Percentiles rank a stretch among this genome's conserved stretches.
Evolutionary conservation across 2,113 vertebrate species (phyloP).

Genomic region (Heterocephalus glaber): DNA sequence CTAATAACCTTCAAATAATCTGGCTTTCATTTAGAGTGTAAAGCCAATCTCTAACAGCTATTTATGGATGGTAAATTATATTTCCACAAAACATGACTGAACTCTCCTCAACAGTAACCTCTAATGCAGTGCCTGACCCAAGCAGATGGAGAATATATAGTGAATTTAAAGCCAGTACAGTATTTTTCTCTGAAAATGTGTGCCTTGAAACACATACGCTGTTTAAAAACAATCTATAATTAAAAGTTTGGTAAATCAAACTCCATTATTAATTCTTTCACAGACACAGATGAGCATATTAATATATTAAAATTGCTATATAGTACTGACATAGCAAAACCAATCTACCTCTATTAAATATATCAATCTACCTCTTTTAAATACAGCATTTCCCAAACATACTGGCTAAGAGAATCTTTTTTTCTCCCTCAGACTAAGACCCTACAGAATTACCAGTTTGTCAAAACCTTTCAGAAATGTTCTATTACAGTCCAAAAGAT

Average conservation of each 20-base stretch:
- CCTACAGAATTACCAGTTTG: not conserved
- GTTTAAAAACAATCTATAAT: not conserved
- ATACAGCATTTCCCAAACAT: not conserved
- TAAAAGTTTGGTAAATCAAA: constrained; percentile 10
- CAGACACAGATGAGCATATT: not conserved
- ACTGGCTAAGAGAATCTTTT: not conserved
- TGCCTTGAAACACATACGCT: not conserved
- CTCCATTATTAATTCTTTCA: not conserved
- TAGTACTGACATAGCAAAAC: not conserved
- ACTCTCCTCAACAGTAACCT: not conserved
- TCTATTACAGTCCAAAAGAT: not conserved
- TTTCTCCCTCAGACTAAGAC: not conserved
- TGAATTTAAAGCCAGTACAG: not conserved
- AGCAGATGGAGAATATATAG: not conserved
- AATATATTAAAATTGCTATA: not conserved
- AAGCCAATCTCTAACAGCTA: not conserved
- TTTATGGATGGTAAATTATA: not conserved
- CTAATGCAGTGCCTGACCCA: not conserved
- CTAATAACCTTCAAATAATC: not conserved
- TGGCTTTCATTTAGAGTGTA: not conserved
- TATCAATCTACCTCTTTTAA: not conserved
- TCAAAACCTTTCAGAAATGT: constrained; percentile 21
- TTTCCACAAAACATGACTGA: not conserved
- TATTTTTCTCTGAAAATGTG: not conserved
- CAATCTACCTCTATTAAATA: not conserved